Evolutionary conservation across 1,140 invertebrate genomes (phyloP), one percentile per base, ranked within the genome.

Genomic region (Drosophila pandora): DNA sequence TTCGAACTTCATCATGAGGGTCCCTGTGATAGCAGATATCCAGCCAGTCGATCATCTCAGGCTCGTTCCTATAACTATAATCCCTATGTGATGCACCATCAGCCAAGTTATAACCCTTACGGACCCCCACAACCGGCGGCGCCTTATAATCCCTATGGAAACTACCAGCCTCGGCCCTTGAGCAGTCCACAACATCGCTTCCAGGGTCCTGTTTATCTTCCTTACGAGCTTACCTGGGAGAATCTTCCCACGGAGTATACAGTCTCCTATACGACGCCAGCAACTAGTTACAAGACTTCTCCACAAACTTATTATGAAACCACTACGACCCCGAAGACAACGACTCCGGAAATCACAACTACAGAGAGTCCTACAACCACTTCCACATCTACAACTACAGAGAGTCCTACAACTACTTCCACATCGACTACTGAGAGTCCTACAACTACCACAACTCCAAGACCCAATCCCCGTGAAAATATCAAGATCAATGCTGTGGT

Each of bases 141-240:
- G n/a, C 23, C 64, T 0, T 68, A 68, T 23, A 23, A 48, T 28
- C 47, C 64, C 3, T 48, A 13, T 3, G 43, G 58, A 0, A 48
- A 52, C 8, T 9, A 28, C 3, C 21, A 45, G 5, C 59, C 30
- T n/a, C 65, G 48, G 17, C 32, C 49, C 13, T 13, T 41, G 48
- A 17, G 13, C 0, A 53, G 50, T 52, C 34, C 58, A 4, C 34
- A 22, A 23, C 65, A 64, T 1, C n/a, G 41, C 1, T 56, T 68
- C 21, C 25, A 69, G 25, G 63, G 34, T 2, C 49, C 39, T 0
- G 64, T 68, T 3, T 69, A 69, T 32, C 30, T 68, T 8, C 65
- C 65, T 4, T 69, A 69, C 23, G 41, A 69, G 21, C 47, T 69
- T 7, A 48, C 65, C 17, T 69, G 63, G 65, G 63, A 69, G 3